Base-by-base conservation (phyloP, 2,113 vertebrate genomes). In the Prunella fulvescens region DNA sequence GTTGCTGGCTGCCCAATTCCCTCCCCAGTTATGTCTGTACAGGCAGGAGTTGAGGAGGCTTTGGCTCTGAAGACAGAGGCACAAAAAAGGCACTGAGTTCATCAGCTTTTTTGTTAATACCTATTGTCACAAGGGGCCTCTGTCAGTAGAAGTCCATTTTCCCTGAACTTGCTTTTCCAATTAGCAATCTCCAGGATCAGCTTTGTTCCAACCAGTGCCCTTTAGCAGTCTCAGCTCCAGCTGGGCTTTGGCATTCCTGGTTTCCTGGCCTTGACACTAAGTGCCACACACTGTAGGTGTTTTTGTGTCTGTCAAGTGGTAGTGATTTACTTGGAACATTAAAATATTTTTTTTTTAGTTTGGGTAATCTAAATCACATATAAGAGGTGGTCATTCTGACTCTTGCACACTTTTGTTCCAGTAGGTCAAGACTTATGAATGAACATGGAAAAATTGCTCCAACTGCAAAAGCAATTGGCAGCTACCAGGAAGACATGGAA, bases 21-120 rank as follows among this genome's bases (percentile, higher is more conserved):
- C 33, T 64, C 37, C 48, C 14, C 2, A 1, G 4, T 3, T 67
- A 28, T 62, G 35, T 23, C 40, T 1, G 0, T 58, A 37, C 25
- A 47, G 18, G 18, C 29, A 71, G 22, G 8, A 12, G 7, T 35
- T 11, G 1, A 22, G 35, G 29, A 93, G 16, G 17, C 54, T 86
- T 53, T 70, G 54, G 31, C 29, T 83, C 28, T 22, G 28, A 77
- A 73, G 37, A 67, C 6, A 76, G 42, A 57, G n/a, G 37, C 19
- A 86, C 50, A 69, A 45, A 48, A 90, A 54, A 48, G 28, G 26
- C 50, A 37, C 9, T 7, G 31, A 81, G 19, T 54, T 92, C 15
- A 50, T 67, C 66, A 65, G 37, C 17, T 29, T 57, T 81, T 81
- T 69, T 29, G 37, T 8, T 62, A 79, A 45, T 11, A 20, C 3